These are phyloP conservation scores for Drosophila meridiana DNA, from an alignment of 2,888 invertebrate genomes.

Conservation along the genomic window DNA sequence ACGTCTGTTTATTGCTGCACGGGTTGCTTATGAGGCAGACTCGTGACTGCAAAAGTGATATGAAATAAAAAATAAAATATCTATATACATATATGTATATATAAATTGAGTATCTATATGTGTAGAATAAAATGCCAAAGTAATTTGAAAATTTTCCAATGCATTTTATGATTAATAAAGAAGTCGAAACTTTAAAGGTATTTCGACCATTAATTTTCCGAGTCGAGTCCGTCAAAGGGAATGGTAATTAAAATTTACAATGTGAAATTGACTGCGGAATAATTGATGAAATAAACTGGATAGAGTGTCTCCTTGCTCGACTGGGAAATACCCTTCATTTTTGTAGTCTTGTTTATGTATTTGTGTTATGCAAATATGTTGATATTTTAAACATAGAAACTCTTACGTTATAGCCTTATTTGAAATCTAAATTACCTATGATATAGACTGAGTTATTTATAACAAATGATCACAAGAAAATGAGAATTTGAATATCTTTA, in stretches of 20 bases:
- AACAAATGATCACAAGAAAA: not conserved
- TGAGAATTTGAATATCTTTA: not conserved
- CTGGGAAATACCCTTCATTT: not conserved
- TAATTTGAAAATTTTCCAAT: constrained; percentile 42
- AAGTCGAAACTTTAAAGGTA: not conserved
- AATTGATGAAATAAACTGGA: constrained; percentile 3
- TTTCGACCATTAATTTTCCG: constrained; percentile 13
- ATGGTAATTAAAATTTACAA: constrained; percentile 9
- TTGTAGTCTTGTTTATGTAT: not conserved
- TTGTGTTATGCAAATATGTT: not conserved
- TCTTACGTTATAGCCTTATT: not conserved
- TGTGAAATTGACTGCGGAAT: not conserved
- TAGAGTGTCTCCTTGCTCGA: no score
- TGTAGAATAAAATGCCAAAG: constrained; percentile 26
- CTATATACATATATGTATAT: not conserved
- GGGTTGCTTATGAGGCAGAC: constrained; percentile 35
- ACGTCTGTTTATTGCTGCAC: constrained; percentile 49
- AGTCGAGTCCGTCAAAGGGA: not conserved
- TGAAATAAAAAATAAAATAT: constrained; percentile 22
- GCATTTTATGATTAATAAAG: constrained; percentile 16
- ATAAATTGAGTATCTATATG: not conserved
- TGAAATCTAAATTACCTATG: not conserved
- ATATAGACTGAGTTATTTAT: not conserved
- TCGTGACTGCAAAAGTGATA: constrained; percentile 48
- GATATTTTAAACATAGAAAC: not conserved